Base-by-base conservation (phyloP, 2,113 vertebrate genomes). In the Malaclemys terrapin region DNA sequence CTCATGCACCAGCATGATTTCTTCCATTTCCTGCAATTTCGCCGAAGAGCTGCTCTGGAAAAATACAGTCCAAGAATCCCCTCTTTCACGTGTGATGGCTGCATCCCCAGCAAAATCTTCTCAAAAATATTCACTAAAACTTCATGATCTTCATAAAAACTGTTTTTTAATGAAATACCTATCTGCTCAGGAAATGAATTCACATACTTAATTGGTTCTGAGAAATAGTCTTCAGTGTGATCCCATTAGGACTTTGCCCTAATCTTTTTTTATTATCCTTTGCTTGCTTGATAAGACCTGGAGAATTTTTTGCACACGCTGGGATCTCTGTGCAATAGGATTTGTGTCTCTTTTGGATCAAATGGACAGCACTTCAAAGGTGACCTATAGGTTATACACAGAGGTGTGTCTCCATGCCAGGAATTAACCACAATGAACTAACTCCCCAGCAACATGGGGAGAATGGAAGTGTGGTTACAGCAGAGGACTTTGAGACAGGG, bases 181-280 rank as follows among this genome's bases (percentile, higher is more conserved):
- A 85, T 87, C 93, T 90, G 85, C 85, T 53, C 95, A 91, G 95
- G 95, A 57, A 57, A 97, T 91, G 90, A 96, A 93, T 95, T 96
- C 54, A 84, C 76, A 89, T 85, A 87, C 90, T 85, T 97, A 97
- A 97, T 97, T 96, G 93, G 88, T 96, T 95, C 94, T 78, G 62
- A 94, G 93, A 47, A 95, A 94, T 96, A 87, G 93, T 96, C 97
- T 89, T 54, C 93, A 91, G 87, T 52, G 82, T 56, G 4, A 89
- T 88, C 90, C 96, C 96, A 93, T 88, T 87, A 96, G 94, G 91
- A 84, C 85, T 92, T 83, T 81, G 91, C 92, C 84, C 69, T 89
- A 90, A 93, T 96, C 96, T 95, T 52, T 82, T 88, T 89, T 93
- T 87, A 87, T 94, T 92, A 83, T 45, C 90, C 94, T 50, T 5